These are phyloP conservation scores for Drosophila prostipennis DNA, from an alignment of 2,888 invertebrate genomes.

Conservation along the genomic window DNA sequence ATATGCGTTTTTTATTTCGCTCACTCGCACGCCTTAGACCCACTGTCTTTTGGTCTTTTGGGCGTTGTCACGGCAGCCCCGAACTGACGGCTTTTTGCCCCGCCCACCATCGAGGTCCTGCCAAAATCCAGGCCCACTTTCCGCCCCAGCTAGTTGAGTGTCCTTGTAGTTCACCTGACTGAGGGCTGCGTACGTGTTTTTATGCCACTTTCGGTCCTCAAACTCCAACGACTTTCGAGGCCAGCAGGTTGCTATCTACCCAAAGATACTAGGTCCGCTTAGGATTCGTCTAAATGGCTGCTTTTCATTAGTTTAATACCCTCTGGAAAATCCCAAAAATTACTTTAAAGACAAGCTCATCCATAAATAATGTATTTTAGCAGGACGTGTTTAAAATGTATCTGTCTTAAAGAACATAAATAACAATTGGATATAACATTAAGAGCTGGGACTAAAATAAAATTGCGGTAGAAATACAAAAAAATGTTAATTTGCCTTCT, in stretches of 20 bases:
- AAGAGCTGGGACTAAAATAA: too few species aligned
- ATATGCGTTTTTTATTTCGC: constrained; percentile 72
- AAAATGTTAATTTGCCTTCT: too few species aligned
- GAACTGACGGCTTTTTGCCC: constrained; percentile 38
- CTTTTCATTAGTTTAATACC: constrained; percentile 37
- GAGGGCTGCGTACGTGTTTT: constrained; percentile 34
- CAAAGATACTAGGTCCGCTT: neutral
- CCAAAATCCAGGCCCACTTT: constrained; percentile 19
- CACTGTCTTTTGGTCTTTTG: constrained; percentile 1
- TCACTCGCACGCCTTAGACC: neutral
- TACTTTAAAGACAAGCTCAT: constrained; percentile 3
- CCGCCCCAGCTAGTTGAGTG: constrained; percentile 36
- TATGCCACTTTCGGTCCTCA: constrained; percentile 10
- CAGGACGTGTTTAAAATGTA: too few species aligned
- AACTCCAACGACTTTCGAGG: constrained; percentile 1
- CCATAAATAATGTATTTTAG: constrained; percentile 20
- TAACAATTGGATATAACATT: too few species aligned
- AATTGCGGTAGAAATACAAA: too few species aligned
- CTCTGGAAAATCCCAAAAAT: neutral
- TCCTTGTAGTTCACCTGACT: constrained; percentile 35
- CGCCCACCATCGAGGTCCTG: constrained; percentile 18
- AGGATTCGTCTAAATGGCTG: constrained; percentile 3
- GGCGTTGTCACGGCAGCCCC: constrained; percentile 25
- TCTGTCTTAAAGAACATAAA: too few species aligned
- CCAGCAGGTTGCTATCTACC: constrained; percentile 10